phyloP scores from a whole-genome alignment of 1,140 invertebrate genomes.

The Yoshiicerus persimilis region DNA sequence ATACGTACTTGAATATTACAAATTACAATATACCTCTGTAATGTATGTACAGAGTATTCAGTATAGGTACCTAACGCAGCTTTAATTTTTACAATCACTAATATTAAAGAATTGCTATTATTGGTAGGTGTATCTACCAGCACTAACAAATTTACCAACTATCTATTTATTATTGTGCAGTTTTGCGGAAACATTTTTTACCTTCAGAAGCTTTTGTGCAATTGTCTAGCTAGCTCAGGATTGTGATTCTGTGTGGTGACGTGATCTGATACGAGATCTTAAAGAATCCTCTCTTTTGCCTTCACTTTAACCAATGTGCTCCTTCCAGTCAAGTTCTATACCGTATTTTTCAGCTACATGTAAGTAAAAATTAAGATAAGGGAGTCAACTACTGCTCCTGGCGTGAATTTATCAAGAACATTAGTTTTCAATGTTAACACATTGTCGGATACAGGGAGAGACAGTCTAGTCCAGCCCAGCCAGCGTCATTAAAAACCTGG shows the following conservation, averaged over 20 bases:
- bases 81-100: not conserved
- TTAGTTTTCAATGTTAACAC: too few species aligned
- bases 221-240: not conserved
- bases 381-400: too few species aligned
- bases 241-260: not conserved
- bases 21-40: too few species aligned
- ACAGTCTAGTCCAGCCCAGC: too few species aligned
- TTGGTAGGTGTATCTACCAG: not conserved
- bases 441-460: too few species aligned
- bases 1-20: not conserved
- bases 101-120: not conserved
- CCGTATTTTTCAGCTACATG: too few species aligned
- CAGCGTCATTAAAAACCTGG: too few species aligned
- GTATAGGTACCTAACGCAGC: not conserved
- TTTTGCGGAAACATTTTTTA: conserved; percentile 17
- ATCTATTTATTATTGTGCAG: not conserved
- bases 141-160: not conserved
- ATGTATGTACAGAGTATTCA: not conserved
- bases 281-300: not conserved
- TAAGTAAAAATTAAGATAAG: too few species aligned
- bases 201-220: not conserved
- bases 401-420: too few species aligned
- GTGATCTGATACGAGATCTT: not conserved
- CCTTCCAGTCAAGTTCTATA: too few species aligned
- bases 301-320: not conserved